phyloP scores from a whole-genome alignment of 2,888 invertebrate species.

The Leistus spinibarbis region DNA sequence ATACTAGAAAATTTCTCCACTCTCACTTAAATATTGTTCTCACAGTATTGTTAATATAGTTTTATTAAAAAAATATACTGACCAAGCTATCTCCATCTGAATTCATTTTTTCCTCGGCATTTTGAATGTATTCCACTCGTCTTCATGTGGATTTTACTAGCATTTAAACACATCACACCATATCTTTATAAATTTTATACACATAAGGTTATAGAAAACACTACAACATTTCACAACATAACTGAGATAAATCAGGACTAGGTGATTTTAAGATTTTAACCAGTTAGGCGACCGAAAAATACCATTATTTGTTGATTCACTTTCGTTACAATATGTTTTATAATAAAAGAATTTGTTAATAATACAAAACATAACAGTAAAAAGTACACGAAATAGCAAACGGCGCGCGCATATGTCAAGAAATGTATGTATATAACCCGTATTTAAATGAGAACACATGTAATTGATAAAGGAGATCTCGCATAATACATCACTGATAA shows the following conservation, averaged over 20 bases:
- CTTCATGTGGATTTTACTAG: neutral
- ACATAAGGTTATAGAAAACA: neutral
- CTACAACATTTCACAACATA: neutral
- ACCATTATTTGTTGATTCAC: neutral
- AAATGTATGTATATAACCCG: slow-evolving; percentile 14
- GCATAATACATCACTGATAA: neutral
- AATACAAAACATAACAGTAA: slow-evolving; percentile 37
- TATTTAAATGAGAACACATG: neutral
- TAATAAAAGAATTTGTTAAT: slow-evolving; percentile 11
- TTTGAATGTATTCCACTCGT: slow-evolving; percentile 51
- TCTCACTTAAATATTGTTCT: slow-evolving; percentile 16
- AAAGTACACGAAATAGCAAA: slow-evolving; percentile 31
- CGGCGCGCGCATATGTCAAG: slow-evolving; percentile 36
- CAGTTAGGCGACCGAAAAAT: neutral
- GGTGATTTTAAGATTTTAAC: neutral
- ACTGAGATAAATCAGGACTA: neutral
- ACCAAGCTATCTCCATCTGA: slow-evolving; percentile 76
- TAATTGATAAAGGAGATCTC: neutral
- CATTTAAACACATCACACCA: slow-evolving; percentile 25
- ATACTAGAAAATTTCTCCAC: slow-evolving; percentile 27
- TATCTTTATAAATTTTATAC: neutral
- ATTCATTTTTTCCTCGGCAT: slow-evolving; percentile 75
- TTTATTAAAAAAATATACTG: slow-evolving; percentile 51
- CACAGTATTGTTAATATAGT: neutral
- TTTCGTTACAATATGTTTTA: slow-evolving; percentile 14